Conservation (phyloP, 2,888 invertebrate species). For the Agonopterix subpropinquella region DNA sequence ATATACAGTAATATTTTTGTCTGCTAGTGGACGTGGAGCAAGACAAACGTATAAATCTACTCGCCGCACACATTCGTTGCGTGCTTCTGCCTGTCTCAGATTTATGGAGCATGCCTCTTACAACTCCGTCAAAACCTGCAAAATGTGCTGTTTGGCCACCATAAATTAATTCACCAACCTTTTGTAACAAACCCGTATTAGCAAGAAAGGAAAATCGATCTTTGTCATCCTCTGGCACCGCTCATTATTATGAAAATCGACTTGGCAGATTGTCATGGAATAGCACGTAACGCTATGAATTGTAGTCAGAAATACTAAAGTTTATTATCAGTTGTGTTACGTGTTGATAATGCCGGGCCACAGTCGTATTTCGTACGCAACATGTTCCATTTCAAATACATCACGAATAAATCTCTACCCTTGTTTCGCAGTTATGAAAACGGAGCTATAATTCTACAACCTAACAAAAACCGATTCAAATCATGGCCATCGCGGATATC, state of each 20-base stretch:
- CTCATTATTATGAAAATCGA: no score
- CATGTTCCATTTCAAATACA: constrained; percentile 5
- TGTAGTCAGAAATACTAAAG: no score
- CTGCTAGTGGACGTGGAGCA: constrained; percentile 36
- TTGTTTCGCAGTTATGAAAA: constrained; percentile 4
- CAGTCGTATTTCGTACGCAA: not conserved
- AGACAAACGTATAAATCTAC: constrained; percentile 55
- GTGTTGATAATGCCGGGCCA: not conserved
- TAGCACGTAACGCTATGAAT: no score
- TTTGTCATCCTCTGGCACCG: no score
- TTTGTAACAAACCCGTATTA: not conserved
- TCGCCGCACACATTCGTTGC: constrained; percentile 50
- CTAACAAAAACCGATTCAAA: constrained; percentile 9
- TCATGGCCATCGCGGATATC: constrained; percentile 8
- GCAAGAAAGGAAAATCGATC: no score
- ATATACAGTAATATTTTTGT: constrained; percentile 34
- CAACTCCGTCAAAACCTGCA: constrained; percentile 40
- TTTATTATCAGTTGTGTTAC: not conserved
- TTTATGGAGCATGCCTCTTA: constrained; percentile 45
- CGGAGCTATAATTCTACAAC: constrained; percentile 7
- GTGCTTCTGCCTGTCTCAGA: constrained; percentile 42
- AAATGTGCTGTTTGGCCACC: constrained; percentile 11
- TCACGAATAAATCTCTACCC: constrained; percentile 6
- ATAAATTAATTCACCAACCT: not conserved
- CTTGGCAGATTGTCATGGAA: no score